Percentiles rank a stretch among this genome's conserved stretches.
These are phyloP conservation scores for Cephalopachus bancanus DNA, from an alignment of 2,797 vertebrate genomes.

Conservation along the genomic window DNA sequence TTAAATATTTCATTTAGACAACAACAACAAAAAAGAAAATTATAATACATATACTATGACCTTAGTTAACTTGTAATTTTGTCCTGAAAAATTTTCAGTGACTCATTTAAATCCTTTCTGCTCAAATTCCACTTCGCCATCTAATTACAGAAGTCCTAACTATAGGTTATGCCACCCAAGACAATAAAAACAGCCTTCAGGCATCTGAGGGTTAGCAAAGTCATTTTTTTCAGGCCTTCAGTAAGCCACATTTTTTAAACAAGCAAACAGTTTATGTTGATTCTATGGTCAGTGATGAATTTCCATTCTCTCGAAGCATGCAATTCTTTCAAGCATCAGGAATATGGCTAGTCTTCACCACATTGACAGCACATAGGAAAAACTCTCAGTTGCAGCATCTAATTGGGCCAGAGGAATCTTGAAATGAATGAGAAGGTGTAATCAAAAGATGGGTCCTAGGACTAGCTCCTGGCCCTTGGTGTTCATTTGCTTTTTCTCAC, in stretches of 20 bases:
- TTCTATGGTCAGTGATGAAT: conserved; percentile 64
- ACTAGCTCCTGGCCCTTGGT: not conserved
- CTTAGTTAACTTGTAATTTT: conserved; percentile 65
- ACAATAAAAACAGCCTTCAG: conserved; percentile 52
- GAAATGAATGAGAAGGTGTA: not conserved
- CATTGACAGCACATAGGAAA: not conserved
- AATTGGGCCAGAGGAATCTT: not conserved
- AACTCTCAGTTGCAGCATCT: not conserved
- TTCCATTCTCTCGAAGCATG: not conserved
- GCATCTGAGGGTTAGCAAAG: conserved; percentile 51
- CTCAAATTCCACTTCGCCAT: conserved; percentile 35
- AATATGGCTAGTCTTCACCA: not conserved
- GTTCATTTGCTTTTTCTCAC: not conserved
- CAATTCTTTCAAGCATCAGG: not conserved
- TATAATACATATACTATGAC: not conserved
- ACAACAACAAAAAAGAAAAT: not conserved
- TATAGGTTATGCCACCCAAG: conserved; percentile 25
- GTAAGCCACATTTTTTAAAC: conserved; percentile 64
- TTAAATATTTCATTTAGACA: conserved; percentile 1
- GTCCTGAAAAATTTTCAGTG: conserved; percentile 62
- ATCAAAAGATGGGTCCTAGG: not conserved
- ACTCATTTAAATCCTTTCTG: conserved; percentile 71
- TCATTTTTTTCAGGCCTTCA: conserved; percentile 40
- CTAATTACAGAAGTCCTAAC: conserved; percentile 63
- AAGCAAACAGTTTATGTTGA: conserved; percentile 69